Evolutionary conservation across 2,888 invertebrate genomes (phyloP), one percentile per base, ranked within the genome.

Genomic region (Drosophila lutescens): DNA sequence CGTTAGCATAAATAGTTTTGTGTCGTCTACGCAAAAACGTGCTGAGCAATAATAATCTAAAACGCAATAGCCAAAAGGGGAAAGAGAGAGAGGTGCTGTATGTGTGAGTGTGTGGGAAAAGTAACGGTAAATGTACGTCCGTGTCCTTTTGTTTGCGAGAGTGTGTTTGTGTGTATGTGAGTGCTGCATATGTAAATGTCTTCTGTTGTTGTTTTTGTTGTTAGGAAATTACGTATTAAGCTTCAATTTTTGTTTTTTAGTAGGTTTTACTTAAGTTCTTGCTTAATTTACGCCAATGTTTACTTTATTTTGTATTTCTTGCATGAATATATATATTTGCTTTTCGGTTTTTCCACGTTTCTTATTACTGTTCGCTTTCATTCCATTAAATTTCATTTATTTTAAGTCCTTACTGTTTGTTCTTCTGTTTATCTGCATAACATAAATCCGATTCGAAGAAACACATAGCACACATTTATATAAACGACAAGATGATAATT

Each of bases 1-100:
- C 82, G 79, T 80, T 77, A 81, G 85, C 80, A 79, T 79, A 81
- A 79, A 79, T 73, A 82, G 79, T 81, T 53, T 77, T 76, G 78
- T 84, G 30, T 30, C 8, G 61, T 57, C 77, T 86, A 71, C 71
- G 55, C 57, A 68, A 83, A 80, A 83, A 86, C 78, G 86, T 79
- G 82, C 79, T 55, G 69, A 79, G 77, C 68, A 82, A 79, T 68
- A 74, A 65, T 79, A 74, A 65, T 79, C 30, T 30, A 67, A 56
- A 79, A 79, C 74, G 75, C 62, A 78, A 70, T 69, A 68, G 58
- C 54, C 47, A 70, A 76, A 74, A 59, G 78, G 49, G 56, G 43
- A 61, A 50, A 74, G 65, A 76, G 47, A 58, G 34, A 60, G 51
- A 47, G 68, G 81, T 84, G 80, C 85, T 41, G 34, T 34, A 23